phyloP scores from a whole-genome alignment of 64 coral and sea anemone species.

The Platygyra sinensis region DNA sequence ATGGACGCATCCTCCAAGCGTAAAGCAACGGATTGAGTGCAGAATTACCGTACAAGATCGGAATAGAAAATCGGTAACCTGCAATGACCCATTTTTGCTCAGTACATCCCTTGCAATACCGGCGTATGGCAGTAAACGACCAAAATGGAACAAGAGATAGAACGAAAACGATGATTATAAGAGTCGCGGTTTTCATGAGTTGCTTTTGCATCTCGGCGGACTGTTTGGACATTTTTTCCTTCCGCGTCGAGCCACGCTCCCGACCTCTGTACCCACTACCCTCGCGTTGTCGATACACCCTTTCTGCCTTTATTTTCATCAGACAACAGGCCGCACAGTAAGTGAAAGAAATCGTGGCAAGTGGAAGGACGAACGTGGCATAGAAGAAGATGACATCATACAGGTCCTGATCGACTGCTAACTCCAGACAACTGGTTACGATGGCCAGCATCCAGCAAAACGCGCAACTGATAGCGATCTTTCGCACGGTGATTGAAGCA shows the following conservation, averaged over 20 bases:
- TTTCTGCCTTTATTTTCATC: not conserved
- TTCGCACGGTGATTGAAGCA: conserved; percentile 10
- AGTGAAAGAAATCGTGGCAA: conserved; percentile 1
- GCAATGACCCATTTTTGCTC: conserved; percentile 36
- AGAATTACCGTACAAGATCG: conserved; percentile 56
- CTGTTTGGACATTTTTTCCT: conserved; percentile 3
- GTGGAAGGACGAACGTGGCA: conserved; percentile 32
- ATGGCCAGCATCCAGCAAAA: conserved; percentile 29
- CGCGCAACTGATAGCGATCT: conserved; percentile 2
- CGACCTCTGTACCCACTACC: not conserved
- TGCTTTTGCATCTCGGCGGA: conserved; percentile 26
- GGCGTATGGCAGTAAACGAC: not conserved
- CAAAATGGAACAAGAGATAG: conserved; percentile 46
- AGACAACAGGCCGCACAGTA: conserved; percentile 11
- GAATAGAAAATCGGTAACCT: conserved; percentile 48
- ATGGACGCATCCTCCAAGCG: conserved; percentile 47
- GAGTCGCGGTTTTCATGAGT: conserved; percentile 26
- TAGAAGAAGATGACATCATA: conserved; percentile 32
- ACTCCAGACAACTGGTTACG: conserved; percentile 27
- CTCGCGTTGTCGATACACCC: not conserved
- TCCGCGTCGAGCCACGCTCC: not conserved
- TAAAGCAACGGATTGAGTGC: conserved; percentile 54
- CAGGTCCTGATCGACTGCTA: conserved; percentile 15
- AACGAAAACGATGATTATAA: conserved; percentile 39
- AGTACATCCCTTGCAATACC: conserved; percentile 23